These are phyloP conservation scores for Ianthella basta DNA, from an alignment of 37 sponge, comb jelly and placozoan genomes.

Conservation along the genomic window DNA sequence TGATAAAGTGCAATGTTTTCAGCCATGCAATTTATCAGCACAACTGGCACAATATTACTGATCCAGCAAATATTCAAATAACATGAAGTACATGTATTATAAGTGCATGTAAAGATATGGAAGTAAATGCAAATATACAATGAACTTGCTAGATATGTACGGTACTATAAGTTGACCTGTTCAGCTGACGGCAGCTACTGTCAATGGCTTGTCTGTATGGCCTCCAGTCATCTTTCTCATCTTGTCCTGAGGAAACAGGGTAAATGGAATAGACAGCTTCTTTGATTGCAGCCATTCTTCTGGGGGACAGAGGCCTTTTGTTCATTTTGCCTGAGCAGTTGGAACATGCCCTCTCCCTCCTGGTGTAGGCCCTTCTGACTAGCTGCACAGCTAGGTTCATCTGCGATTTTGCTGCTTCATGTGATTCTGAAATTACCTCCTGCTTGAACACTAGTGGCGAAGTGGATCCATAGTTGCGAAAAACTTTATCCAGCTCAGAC, in stretches of 20 bases:
- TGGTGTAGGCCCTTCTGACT: background rate
- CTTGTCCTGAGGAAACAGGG: background rate
- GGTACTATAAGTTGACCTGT: background rate
- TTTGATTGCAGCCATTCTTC: background rate
- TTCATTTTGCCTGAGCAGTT: background rate
- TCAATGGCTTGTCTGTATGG: constrained; percentile 4
- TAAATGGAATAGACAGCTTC: background rate
- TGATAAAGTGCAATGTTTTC: too few relatives aligned
- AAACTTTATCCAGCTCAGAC: background rate
- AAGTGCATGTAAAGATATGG: background rate
- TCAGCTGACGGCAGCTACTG: background rate
- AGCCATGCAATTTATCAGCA: too few relatives aligned
- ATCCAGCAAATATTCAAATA: too few relatives aligned
- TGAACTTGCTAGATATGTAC: background rate
- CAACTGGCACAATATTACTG: too few relatives aligned
- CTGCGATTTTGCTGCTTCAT: background rate
- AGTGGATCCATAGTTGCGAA: background rate
- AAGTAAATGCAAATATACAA: background rate
- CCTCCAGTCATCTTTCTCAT: background rate
- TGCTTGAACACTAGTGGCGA: background rate
- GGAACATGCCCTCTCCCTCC: background rate
- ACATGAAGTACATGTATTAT: too few relatives aligned
- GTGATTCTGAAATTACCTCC: background rate
- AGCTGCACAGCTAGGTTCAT: background rate
- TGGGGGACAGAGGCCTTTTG: background rate